A percentile compares a stretch with the other conserved stretches of the same genome.
Evolutionary conservation across 2,113 vertebrate species (phyloP).

Genomic region (Piaya cayana): DNA sequence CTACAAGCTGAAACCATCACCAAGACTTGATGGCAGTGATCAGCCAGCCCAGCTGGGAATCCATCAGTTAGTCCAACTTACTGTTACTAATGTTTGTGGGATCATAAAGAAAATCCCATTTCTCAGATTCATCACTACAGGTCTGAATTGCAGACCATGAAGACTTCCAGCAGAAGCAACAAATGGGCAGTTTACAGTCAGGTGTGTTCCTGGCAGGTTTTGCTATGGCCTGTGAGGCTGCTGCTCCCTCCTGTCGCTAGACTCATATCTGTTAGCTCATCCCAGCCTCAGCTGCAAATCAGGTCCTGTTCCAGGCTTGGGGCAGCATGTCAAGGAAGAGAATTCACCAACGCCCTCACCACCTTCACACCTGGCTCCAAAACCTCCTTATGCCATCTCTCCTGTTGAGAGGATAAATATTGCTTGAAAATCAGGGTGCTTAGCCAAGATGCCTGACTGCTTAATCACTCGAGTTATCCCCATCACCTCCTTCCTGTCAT

Average conservation of each 20-base stretch:
- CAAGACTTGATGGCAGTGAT: fast-evolving
- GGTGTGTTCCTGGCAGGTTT: fast-evolving
- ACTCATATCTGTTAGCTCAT: no score
- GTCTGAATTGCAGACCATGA: fast-evolving
- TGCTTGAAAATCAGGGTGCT: neutral
- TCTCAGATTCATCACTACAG: neutral
- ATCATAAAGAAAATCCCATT: neutral
- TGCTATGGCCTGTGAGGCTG: fast-evolving
- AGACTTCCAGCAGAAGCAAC: neutral
- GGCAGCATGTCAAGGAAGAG: neutral
- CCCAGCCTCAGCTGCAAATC: fast-evolving
- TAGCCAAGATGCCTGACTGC: neutral
- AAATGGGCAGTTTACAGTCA: fast-evolving
- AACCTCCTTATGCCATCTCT: neutral
- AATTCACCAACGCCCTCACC: neutral
- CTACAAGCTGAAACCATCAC: neutral
- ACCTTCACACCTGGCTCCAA: neutral
- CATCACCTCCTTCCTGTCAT: neutral
- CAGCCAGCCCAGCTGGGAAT: neutral
- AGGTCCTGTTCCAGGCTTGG: fast-evolving
- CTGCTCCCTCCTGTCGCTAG: fast-evolving
- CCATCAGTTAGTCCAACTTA: no score
- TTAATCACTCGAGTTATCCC: neutral
- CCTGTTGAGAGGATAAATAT: neutral
- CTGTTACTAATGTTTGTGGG: neutral